Base-by-base conservation (phyloP, 2,113 vertebrate species). In the Prunella fulvescens region DNA sequence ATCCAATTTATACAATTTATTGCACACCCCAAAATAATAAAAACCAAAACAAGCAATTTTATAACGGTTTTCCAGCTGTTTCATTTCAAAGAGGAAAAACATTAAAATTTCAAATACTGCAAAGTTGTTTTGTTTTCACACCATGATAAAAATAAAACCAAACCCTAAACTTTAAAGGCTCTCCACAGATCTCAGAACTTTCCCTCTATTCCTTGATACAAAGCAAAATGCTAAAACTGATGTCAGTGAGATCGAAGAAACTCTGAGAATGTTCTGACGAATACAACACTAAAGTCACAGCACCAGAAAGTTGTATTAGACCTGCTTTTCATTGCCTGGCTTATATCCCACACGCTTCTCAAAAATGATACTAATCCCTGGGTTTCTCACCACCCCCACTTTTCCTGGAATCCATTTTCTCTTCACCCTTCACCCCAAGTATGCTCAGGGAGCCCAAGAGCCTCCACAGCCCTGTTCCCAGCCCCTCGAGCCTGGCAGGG, bases 381-480 rank as follows among this genome's bases (percentile, higher is more conserved):
- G 97, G 95, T 96, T 96, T 97, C 95, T 98, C 33, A 12, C 95
- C 94, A 86, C 48, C 83, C n/a, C 71, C 80, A 57, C 72, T 35
- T 57, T 51, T 91, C 90, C 91, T 85, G 86, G 96, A 97, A 95
- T 95, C 95, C 53, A 96, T 98, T 98, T 99, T 98, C 98, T 98
- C 95, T 97, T 98, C 96, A 98, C 96, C 97, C 98, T 97, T 98
- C 97, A 98, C 95, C 97, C 81, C 77, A 83, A 64, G 80, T 6
- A 64, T 31, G 53, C 70, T 76, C 61, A 74, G 91, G 76, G 69
- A 97, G 74, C 72, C 71, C 95, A 92, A 88, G 3, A 93, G 95
- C 80, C 91, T 94, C 91, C 90, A 91, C 66, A 69, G 86, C 96
- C 76, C 95, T 51, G 61, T 70, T 94, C 45, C 19, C 65, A 79